phyloP scores from a whole-genome alignment of 1,140 invertebrate species.

The Brachionus asplanchnoidis region DNA sequence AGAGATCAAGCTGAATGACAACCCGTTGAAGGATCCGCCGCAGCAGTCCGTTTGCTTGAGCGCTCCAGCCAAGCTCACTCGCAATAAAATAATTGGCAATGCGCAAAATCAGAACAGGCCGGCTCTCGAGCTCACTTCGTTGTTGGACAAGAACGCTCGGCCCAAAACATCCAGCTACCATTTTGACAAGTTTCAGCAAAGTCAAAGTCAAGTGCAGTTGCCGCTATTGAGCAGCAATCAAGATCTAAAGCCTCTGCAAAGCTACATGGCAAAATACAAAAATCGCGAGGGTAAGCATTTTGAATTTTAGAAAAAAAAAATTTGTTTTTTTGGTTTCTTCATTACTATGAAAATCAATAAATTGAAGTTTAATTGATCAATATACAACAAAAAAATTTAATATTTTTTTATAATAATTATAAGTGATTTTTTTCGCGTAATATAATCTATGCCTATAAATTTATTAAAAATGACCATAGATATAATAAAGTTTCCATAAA shows the following conservation, averaged over 20 bases:
- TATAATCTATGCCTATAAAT: too few species aligned
- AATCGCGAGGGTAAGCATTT: background rate
- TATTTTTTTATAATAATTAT: too few species aligned
- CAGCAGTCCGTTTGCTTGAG: constrained; percentile 11
- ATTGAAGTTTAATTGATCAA: too few species aligned
- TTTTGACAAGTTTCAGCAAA: background rate
- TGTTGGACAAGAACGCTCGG: background rate
- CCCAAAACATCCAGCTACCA: constrained; percentile 1
- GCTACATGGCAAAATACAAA: constrained; percentile 25
- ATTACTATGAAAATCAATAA: background rate
- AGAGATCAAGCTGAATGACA: constrained; percentile 2
- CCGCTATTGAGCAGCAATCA: background rate
- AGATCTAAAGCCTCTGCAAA: constrained; percentile 8
- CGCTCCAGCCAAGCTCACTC: background rate
- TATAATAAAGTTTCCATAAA: too few species aligned
- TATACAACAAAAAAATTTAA: too few species aligned
- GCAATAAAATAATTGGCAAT: background rate
- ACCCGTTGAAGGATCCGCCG: constrained; percentile 32
- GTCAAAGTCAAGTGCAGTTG: background rate
- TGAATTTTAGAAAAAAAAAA: background rate
- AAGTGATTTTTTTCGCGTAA: too few species aligned
- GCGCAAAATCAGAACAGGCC: too few species aligned
- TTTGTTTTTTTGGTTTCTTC: background rate
- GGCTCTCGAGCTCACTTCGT: too few species aligned
- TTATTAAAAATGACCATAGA: too few species aligned